Conservation (phyloP, 2,113 vertebrate genomes). For the Elachura formosa region DNA sequence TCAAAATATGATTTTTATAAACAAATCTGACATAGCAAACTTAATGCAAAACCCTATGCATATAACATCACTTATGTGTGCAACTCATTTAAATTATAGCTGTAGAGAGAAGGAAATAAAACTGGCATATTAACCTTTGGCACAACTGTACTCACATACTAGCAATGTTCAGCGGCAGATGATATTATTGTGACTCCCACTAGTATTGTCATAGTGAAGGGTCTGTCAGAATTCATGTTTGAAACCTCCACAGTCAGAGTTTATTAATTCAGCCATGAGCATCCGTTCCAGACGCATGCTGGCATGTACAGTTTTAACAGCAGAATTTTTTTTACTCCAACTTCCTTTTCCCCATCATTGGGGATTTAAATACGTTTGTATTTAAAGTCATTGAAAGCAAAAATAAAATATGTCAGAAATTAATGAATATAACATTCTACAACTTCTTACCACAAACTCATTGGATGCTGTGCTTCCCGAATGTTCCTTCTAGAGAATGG, state of each 20-base stretch:
- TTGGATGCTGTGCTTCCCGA: background rate
- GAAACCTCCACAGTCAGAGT: constrained; percentile 27
- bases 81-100: constrained; percentile 68
- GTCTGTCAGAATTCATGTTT: constrained; percentile 47
- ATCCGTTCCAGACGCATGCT: background rate
- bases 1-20: constrained; percentile 76
- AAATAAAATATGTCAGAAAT: background rate
- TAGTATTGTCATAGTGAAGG: constrained; percentile 44
- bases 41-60: constrained; percentile 68
- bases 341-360: background rate
- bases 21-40: constrained; percentile 74
- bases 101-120: constrained; percentile 61
- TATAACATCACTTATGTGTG: constrained; percentile 56
- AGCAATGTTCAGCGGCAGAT: constrained; percentile 42
- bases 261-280: constrained; percentile 46
- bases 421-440: background rate
- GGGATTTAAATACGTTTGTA: too few species aligned
- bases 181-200: constrained; percentile 16
- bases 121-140: constrained; percentile 60
- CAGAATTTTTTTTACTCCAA: constrained; percentile 1
- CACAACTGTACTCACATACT: background rate
- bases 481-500: background rate
- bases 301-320: background rate
- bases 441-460: background rate
- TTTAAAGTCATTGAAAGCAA: background rate